A percentile compares a stretch with the other conserved stretches of the same genome.
Conservation (phyloP, 2,113 vertebrate genomes). For the Ciconia maguari region DNA sequence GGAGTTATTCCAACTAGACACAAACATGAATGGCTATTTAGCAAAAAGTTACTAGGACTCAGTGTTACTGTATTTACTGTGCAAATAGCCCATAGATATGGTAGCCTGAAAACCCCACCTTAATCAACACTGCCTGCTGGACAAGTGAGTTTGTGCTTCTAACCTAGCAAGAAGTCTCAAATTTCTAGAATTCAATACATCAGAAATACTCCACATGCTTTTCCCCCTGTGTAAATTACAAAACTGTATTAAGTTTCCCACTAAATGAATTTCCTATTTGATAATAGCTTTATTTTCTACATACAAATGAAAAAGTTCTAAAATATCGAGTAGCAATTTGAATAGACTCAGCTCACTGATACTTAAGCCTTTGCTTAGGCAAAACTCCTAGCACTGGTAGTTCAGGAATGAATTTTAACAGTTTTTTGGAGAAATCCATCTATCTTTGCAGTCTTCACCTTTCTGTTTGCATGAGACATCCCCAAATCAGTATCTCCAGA, state of each 20-base stretch:
- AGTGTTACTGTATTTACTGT: background rate
- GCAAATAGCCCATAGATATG: fast-evolving
- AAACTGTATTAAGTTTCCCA: background rate
- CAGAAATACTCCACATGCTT: background rate
- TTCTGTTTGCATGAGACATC: background rate
- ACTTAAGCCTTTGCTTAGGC: background rate
- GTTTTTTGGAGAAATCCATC: background rate
- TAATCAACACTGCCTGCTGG: background rate
- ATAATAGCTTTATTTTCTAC: background rate
- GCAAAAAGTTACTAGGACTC: background rate
- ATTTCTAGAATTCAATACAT: background rate
- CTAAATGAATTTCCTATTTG: background rate
- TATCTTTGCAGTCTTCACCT: background rate
- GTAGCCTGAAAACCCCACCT: background rate
- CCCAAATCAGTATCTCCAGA: background rate
- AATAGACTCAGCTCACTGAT: background rate
- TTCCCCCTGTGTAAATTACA: background rate
- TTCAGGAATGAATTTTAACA: background rate
- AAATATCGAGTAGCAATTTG: background rate
- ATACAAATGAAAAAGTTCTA: background rate
- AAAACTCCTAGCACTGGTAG: background rate
- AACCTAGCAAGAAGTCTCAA: background rate
- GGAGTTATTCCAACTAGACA: background rate
- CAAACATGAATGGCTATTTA: fast-evolving
- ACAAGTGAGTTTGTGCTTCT: background rate